These are phyloP conservation scores for Folsomia manolachei DNA, from an alignment of 2,888 invertebrate species.

Conservation along the genomic window DNA sequence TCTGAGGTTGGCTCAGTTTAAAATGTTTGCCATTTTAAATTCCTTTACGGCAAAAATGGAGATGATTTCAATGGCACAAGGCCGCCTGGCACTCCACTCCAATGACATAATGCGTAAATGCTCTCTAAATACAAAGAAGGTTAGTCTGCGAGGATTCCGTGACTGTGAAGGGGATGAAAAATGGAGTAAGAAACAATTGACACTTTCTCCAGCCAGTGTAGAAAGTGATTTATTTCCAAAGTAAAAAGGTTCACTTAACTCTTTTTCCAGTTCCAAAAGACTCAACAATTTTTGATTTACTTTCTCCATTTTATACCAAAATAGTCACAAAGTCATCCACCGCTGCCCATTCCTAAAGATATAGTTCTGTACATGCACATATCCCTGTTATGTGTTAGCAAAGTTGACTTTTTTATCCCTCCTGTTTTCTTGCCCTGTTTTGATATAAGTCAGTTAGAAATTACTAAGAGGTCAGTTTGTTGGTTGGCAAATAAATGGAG, in stretches of 20 bases:
- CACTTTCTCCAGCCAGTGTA: slow-evolving; percentile 15
- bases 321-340: slow-evolving; percentile 2
- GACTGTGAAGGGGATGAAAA: slow-evolving; percentile 25
- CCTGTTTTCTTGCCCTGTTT: neutral
- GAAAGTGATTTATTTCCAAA: slow-evolving; percentile 24
- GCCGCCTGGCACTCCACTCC: too few species aligned
- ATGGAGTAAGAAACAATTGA: slow-evolving; percentile 27
- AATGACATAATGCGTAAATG: too few species aligned
- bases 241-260: slow-evolving; percentile 25
- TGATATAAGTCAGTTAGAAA: neutral
- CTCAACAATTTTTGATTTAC: slow-evolving; percentile 22
- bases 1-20: too few species aligned
- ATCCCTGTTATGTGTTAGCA: too few species aligned
- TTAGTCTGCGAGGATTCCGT: too few species aligned
- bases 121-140: too few species aligned
- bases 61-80: too few species aligned
- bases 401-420: neutral
- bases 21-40: too few species aligned
- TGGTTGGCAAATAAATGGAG: neutral
- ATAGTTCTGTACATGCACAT: too few species aligned
- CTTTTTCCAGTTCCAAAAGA: slow-evolving; percentile 9
- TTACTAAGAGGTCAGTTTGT: neutral
- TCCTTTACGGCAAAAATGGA: too few species aligned
- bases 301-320: slow-evolving; percentile 11
- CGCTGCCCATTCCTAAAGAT: too few species aligned